Conservation (phyloP, 1,140 invertebrate species). For the Aphelinus certus region DNA sequence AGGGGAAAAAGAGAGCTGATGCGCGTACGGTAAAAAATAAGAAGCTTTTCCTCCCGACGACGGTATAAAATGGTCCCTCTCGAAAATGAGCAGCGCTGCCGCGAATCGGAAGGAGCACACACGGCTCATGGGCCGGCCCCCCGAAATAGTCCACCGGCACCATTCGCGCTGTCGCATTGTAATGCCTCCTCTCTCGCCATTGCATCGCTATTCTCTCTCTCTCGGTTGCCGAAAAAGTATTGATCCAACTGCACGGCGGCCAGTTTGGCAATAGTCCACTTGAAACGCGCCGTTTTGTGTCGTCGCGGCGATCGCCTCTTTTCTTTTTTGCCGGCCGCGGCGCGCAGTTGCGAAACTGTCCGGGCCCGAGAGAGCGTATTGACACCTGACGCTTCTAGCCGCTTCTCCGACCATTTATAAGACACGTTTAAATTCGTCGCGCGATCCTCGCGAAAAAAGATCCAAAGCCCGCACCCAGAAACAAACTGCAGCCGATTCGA, state of each 20-base stretch:
- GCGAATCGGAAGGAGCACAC: not conserved
- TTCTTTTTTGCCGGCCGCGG: not conserved
- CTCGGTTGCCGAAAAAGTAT: no score
- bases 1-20: constrained; percentile 4
- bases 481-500: no score
- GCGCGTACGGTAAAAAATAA: no score
- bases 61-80: constrained; percentile 11
- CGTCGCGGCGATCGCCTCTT: not conserved
- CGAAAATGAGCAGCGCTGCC: constrained; percentile 1
- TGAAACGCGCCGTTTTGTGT: no score
- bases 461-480: no score
- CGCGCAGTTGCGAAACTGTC: not conserved
- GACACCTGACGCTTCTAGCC: not conserved
- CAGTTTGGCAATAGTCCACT: constrained; percentile 11
- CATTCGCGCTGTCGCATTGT: constrained; percentile 9
- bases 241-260: not conserved
- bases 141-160: not conserved
- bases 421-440: not conserved
- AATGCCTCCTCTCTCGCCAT: not conserved
- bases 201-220: no score
- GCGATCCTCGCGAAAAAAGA: no score
- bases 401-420: not conserved
- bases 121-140: not conserved
- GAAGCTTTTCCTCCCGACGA: no score
- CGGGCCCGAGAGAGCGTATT: not conserved